Percentiles rank a stretch among this genome's conserved stretches.
phyloP scores from a whole-genome alignment of 2,797 vertebrate genomes.

The Malurus splendens region DNA sequence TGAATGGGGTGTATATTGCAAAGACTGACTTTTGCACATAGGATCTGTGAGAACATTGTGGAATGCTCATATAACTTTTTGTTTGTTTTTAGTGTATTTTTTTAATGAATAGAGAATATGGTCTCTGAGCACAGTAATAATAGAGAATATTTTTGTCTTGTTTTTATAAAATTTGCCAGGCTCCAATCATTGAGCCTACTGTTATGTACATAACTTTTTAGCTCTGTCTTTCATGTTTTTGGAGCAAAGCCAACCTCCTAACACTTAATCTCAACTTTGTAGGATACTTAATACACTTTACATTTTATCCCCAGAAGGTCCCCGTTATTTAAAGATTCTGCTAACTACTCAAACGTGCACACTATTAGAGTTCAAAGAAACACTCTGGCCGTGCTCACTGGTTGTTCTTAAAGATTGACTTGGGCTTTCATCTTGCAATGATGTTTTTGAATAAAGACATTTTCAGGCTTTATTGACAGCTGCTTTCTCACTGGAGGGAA shows the following conservation, averaged over 20 bases:
- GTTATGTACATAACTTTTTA: conserved; percentile 56
- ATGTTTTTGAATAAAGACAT: conserved; percentile 34
- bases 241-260: conserved; percentile 57
- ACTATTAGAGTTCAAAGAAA: conserved; percentile 50
- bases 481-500: conserved; percentile 33
- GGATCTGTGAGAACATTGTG: conserved; percentile 55
- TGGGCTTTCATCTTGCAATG: conserved; percentile 37
- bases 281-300: conserved; percentile 63
- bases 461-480: conserved; percentile 40
- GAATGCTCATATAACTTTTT: conserved; percentile 60
- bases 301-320: conserved; percentile 57
- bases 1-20: conserved; percentile 64
- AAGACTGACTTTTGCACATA: conserved; percentile 46
- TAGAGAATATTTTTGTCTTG: conserved; percentile 56
- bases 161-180: conserved; percentile 63
- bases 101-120: conserved; percentile 64
- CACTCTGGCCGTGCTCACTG: background rate
- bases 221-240: conserved; percentile 50
- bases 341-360: conserved; percentile 42
- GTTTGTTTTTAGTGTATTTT: conserved; percentile 58
- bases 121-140: conserved; percentile 60
- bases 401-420: conserved; percentile 25
- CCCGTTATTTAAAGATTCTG: conserved; percentile 47
- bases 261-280: conserved; percentile 61
- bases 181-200: conserved; percentile 48